Base-by-base conservation (phyloP, 2,113 vertebrate species). In the Platysteira castanea region DNA sequence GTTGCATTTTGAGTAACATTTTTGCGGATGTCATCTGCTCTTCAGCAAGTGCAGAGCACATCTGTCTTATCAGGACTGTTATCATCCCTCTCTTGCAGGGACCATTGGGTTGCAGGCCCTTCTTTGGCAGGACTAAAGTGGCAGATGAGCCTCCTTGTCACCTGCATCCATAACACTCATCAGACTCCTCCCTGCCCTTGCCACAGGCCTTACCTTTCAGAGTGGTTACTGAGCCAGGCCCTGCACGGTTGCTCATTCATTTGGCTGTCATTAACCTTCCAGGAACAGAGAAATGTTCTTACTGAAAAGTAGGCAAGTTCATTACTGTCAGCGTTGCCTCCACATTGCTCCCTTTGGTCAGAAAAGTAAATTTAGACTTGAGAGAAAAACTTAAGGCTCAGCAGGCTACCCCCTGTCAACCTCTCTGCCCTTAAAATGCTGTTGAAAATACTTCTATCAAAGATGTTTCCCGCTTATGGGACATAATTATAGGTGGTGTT, bases 191-290 rank as follows among this genome's bases (percentile, higher is more conserved):
- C 11, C 3, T 77, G 54, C 44, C 10, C 54, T 91, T 15, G 15
- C 31, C 22, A 30, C 33, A 42, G 9, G 16, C 30, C 35, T 26
- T n/a, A 9, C 12, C 22, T 21, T 73, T 31, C 52, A 47, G 69
- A 46, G 64, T 47, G 22, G 23, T 61, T 47, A 26, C 52, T 70
- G 37, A 49, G 63, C 39, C 39, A 39, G n/a, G n/a, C 17, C 67
- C 35, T n/a, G 44, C 3, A 1, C 0, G 1, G 15, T 61, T 20
- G 6, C 57, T 61, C 0, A 0, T 71, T 87, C 31, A 12, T 75
- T 52, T 80, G 52, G 41, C 35, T 67, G 71, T 27, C 21, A 28
- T 57, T 71, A 76, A 33, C 46, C 42, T 70, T 52, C 37, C 63
- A 47, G 42, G 42, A 70, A 31, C 15, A 50, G 30, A 56, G n/a